Percentiles rank a stretch among this genome's conserved stretches.
These are phyloP conservation scores for Trypoxylus dichotomus DNA, from an alignment of 1,140 invertebrate genomes.

Conservation along the genomic window DNA sequence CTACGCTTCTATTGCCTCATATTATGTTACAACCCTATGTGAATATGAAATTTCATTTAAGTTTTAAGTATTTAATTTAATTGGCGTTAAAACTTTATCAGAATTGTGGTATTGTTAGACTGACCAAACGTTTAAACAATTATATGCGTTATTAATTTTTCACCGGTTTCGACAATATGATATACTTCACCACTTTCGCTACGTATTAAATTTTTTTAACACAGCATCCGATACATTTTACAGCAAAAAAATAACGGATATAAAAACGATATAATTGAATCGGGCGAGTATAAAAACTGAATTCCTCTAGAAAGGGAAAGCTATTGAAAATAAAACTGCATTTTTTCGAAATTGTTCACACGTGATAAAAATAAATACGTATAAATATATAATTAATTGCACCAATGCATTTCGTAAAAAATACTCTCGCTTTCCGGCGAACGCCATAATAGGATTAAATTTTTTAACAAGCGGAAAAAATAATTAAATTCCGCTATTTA, in stretches of 20 bases:
- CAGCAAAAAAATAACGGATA: not conserved
- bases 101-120: too few species aligned
- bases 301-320: not conserved
- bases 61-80: too few species aligned
- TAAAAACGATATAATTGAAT: not conserved
- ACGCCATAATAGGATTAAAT: slow-evolving; percentile 26
- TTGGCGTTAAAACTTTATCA: too few species aligned
- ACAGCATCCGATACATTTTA: not conserved
- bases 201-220: not conserved
- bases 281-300: not conserved
- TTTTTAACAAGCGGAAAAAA: slow-evolving; percentile 20
- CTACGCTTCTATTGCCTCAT: too few species aligned
- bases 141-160: too few species aligned
- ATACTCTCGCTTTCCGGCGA: slow-evolving; percentile 4
- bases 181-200: too few species aligned
- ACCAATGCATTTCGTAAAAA: not conserved
- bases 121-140: too few species aligned
- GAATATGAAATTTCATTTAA: too few species aligned
- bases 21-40: too few species aligned
- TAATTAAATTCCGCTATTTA: slow-evolving; percentile 28
- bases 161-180: too few species aligned
- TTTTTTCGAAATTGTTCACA: slow-evolving; percentile 25
- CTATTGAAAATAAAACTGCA: slow-evolving; percentile 20
- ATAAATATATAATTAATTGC: slow-evolving; percentile 26
- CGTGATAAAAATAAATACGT: slow-evolving; percentile 24